Conservation (phyloP, 2,113 vertebrate species). For the Oreochromis spilurus region DNA sequence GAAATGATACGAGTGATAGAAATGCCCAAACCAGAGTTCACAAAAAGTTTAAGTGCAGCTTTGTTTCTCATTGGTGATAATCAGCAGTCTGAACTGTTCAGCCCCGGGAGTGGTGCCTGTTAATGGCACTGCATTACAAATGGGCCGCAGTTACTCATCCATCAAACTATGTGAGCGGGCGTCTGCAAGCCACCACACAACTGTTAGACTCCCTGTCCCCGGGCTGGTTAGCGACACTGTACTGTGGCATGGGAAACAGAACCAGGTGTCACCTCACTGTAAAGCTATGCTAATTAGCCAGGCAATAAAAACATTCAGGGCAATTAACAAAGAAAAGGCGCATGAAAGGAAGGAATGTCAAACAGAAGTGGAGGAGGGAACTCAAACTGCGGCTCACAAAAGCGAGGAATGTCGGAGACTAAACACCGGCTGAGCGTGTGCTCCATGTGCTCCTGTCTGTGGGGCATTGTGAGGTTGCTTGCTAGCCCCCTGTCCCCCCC, state of each 20-base stretch:
- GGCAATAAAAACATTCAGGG: constrained; percentile 50
- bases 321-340: constrained; percentile 53
- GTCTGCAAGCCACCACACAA: background rate
- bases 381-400: constrained; percentile 26
- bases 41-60: background rate
- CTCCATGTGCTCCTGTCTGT: background rate
- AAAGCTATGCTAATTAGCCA: constrained; percentile 53
- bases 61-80: constrained; percentile 17
- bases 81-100: background rate
- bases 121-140: constrained; percentile 32
- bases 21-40: background rate
- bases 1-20: background rate
- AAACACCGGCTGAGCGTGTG: constrained; percentile 28
- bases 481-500: background rate
- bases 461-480: background rate
- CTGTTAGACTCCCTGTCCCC: background rate
- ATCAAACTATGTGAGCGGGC: constrained; percentile 7
- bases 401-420: constrained; percentile 36
- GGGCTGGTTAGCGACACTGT: background rate
- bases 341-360: constrained; percentile 49
- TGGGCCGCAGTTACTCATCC: constrained; percentile 23
- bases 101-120: constrained; percentile 14
- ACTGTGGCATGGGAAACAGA: constrained; percentile 29
- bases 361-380: background rate
- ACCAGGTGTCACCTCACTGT: constrained; percentile 42